Percentiles rank a stretch among this genome's conserved stretches.
Evolutionary conservation across 92 coral and sea anemone genomes (phyloP).

Genomic region (Parazoanthus darwini): DNA sequence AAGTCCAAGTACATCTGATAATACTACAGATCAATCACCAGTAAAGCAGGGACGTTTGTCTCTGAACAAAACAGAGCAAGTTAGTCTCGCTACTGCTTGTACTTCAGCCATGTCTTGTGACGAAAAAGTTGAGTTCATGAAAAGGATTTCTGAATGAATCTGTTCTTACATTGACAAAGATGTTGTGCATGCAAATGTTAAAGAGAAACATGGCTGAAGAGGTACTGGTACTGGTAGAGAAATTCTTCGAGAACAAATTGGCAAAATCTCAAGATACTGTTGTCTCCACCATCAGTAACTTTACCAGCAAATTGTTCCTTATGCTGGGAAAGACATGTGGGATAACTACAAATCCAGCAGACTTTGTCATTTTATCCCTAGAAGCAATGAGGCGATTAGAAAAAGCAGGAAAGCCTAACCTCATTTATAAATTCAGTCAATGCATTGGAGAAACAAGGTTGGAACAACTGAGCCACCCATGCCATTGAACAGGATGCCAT

Average conservation of each 20-base stretch:
- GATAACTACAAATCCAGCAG: constrained; percentile 9
- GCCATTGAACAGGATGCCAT: constrained; percentile 41
- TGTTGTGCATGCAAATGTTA: too few species aligned
- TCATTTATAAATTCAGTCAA: constrained; percentile 29
- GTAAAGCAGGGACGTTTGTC: not conserved
- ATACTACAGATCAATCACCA: not conserved
- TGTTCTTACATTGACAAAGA: not conserved
- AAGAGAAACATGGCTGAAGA: not conserved
- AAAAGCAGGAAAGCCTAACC: constrained; percentile 15
- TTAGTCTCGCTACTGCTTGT: constrained; percentile 1
- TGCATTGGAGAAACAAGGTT: not conserved
- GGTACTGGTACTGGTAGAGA: not conserved
- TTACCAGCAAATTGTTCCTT: not conserved
- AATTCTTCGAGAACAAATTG: not conserved
- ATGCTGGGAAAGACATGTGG: not conserved
- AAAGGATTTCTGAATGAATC: not conserved
- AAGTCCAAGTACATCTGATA: not conserved
- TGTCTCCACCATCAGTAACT: not conserved
- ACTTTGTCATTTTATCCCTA: not conserved
- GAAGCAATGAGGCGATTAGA: constrained; percentile 21
- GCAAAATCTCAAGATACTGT: not conserved
- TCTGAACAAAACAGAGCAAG: not conserved
- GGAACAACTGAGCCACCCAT: constrained; percentile 1
- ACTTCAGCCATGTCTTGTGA: not conserved
- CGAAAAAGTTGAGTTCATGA: not conserved